These are phyloP conservation scores for Hypanus sabinus DNA, from an alignment of 2,113 vertebrate genomes.

Conservation along the genomic window DNA sequence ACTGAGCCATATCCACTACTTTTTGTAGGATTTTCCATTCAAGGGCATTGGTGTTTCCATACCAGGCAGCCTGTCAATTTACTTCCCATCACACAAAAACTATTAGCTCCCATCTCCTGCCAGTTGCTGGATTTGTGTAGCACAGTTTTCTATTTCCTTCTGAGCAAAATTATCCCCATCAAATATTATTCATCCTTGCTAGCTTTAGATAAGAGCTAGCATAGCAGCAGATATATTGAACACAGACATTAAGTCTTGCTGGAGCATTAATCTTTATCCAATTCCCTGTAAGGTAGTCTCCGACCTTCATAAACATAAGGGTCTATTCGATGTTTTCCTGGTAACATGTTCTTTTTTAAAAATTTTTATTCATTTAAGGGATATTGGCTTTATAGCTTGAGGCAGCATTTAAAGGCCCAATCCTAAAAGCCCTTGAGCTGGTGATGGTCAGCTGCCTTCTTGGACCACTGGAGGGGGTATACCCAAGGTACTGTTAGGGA, in stretches of 20 bases:
- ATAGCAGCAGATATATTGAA: not conserved
- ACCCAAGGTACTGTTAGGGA: too few relatives aligned
- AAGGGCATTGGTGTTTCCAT: too few relatives aligned
- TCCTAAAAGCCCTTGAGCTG: too few relatives aligned
- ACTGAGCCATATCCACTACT: too few relatives aligned
- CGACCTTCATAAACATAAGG: not conserved
- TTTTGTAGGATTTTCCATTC: too few relatives aligned
- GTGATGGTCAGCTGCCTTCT: too few relatives aligned
- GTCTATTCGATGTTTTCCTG: not conserved
- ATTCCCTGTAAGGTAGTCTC: not conserved
- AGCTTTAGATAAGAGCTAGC: not conserved
- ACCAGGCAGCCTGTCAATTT: too few relatives aligned
- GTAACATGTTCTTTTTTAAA: too few relatives aligned
- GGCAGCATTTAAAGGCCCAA: too few relatives aligned
- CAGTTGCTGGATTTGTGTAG: not conserved
- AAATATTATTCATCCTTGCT: not conserved
- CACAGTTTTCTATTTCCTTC: not conserved
- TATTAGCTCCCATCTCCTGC: not conserved
- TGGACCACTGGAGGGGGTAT: too few relatives aligned
- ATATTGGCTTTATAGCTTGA: too few relatives aligned
- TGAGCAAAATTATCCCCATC: not conserved
- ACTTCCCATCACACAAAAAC: not conserved
- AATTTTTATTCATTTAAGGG: too few relatives aligned
- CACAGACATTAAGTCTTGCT: not conserved
- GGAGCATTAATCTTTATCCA: not conserved